These are phyloP conservation scores for Theodoxus fluviatilis DNA, from an alignment of 2,888 invertebrate species.

Conservation along the genomic window DNA sequence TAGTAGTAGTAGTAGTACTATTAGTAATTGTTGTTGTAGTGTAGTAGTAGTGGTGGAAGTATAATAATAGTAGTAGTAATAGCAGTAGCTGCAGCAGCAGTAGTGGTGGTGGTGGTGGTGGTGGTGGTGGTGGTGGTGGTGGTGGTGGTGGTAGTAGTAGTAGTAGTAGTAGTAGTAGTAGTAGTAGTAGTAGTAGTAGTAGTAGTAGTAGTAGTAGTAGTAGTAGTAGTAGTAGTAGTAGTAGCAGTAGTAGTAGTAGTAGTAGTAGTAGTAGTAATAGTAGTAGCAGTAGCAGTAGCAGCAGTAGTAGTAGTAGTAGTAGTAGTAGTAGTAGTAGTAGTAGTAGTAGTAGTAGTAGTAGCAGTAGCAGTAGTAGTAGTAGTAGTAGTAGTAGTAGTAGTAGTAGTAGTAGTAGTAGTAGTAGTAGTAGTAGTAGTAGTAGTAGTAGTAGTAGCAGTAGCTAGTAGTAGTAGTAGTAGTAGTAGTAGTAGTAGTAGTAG, in stretches of 20 bases:
- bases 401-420: conserved; percentile 25
- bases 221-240: conserved; percentile 24
- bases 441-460: conserved; percentile 21
- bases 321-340: conserved; percentile 22
- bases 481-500: conserved; percentile 24
- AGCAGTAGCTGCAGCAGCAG: no score
- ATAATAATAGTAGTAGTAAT: no score
- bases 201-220: conserved; percentile 25
- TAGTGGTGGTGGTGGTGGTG: no score
- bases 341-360: conserved; percentile 23
- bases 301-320: conserved; percentile 16
- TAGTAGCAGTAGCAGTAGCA: conserved; percentile 17
- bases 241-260: conserved; percentile 13
- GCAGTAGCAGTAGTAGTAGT: conserved; percentile 19
- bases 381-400: conserved; percentile 19
- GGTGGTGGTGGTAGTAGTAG: conserved; percentile 8
- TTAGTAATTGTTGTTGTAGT: no score
- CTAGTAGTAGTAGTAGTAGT: conserved; percentile 23
- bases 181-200: conserved; percentile 24
- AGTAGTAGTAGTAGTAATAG: conserved; percentile 20
- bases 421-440: conserved; percentile 25
- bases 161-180: conserved; percentile 23
- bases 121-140: no score
- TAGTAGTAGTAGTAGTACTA: no score
- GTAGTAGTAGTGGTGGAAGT: no score